Base-by-base conservation (phyloP, 2,113 vertebrate genomes). In the Mobula hypostoma region DNA sequence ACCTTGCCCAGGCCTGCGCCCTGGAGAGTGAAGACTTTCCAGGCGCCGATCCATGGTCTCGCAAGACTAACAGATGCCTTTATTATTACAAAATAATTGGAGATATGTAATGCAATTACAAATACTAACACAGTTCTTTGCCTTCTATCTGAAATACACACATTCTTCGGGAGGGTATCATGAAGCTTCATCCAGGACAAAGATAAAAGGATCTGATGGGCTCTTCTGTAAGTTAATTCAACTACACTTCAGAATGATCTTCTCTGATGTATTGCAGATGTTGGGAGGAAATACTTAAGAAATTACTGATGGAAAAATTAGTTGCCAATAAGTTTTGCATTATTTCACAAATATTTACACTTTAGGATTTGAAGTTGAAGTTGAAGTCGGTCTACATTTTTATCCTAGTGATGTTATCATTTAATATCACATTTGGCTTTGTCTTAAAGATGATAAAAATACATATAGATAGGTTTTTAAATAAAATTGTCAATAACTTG, bases 221-320 rank as follows among this genome's bases (percentile, higher is more conserved):
- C 24, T 93, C 61, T 93, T 74, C 36, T 93, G 40, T 74, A 74
- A 76, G 27, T 56, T 36, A 93, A 93, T 93, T 74, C 91, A 93
- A 76, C 0, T 14, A 32, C 36, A 63, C 91, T 74, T 93, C 66
- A 93, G 68, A 72, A 74, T 93, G 9, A 36, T 27, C 68, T 74
- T 74, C 91, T 66, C 72, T 93, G 68, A 93, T 93, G 68, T 70
- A 93, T 70, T 74, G 36, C 91, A 93, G 91, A 93, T 93, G 91
- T 93, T 93, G 91, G 70, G 36, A 93, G 91, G 91, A 93, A 93
- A 93, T 93, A 74, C 91, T 93, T 93, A 40, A 56, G 91, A 93
- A 93, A 93, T 93, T 93, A 93, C 70, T 70, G 74, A 93, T 93
- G 68, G 91, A 93, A 74, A 74, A 76, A 40, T 56, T 56, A 24